Percentiles rank a stretch among this genome's conserved stretches.
Evolutionary conservation across 2,113 vertebrate species (phyloP).

Genomic region (Platysteira castanea): DNA sequence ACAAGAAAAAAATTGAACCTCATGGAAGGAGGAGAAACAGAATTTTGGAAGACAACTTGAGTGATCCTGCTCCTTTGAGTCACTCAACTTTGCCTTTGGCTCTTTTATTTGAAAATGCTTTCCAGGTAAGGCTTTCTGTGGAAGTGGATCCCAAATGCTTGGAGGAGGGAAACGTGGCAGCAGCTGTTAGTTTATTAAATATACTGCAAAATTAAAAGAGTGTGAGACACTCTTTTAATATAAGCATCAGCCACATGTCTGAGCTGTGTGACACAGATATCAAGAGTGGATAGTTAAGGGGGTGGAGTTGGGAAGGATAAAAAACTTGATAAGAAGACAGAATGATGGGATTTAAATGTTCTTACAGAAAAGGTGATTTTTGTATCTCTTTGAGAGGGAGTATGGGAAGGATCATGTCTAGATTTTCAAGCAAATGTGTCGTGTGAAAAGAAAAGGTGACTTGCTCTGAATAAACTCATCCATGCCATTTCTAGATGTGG

Average conservation of each 20-base stretch:
- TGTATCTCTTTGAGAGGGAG: not conserved
- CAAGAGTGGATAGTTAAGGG: not conserved
- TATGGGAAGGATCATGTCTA: not conserved
- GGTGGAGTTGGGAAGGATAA: not conserved
- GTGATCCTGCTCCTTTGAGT: not conserved
- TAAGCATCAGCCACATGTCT: accelerated
- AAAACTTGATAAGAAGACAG: not conserved
- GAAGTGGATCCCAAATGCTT: not conserved
- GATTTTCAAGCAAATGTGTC: not conserved
- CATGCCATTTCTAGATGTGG: not conserved
- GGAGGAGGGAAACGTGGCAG: not conserved
- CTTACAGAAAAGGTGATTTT: not conserved
- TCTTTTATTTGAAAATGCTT: not conserved
- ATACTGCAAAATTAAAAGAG: not conserved
- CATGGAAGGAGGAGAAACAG: not conserved
- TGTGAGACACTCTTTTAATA: not conserved
- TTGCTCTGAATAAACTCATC: not conserved
- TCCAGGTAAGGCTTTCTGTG: not conserved
- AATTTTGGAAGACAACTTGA: not conserved
- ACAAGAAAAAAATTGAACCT: not conserved
- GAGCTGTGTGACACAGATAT: not conserved
- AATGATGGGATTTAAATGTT: not conserved
- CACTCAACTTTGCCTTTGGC: not conserved
- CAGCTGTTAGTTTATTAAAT: not conserved
- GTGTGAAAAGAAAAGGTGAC: not conserved